A percentile compares a stretch with the other conserved stretches of the same genome.
Evolutionary conservation across 2,888 invertebrate species (phyloP).

Genomic region (Tanaodytes sp.): DNA sequence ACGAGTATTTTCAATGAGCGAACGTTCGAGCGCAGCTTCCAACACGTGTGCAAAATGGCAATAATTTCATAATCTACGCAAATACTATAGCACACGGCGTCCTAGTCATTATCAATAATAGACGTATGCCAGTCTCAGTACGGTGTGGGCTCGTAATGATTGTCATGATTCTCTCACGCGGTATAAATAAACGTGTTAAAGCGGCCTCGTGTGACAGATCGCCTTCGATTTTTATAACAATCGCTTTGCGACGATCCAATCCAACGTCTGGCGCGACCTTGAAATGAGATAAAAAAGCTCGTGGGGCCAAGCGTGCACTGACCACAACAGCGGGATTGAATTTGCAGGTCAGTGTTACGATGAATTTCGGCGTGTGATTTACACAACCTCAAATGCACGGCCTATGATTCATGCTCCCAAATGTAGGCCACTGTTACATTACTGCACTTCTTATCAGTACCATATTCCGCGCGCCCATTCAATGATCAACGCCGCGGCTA

Average conservation of each 20-base stretch:
- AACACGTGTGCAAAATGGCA: slow-evolving; percentile 39
- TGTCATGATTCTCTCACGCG: slow-evolving; percentile 39
- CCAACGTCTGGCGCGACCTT: no score
- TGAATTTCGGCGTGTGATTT: slow-evolving; percentile 27
- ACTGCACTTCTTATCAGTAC: no score
- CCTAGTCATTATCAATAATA: slow-evolving; percentile 53
- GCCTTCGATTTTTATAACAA: slow-evolving; percentile 36
- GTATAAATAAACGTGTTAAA: slow-evolving; percentile 51
- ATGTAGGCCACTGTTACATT: slow-evolving; percentile 36
- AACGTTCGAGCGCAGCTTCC: no score
- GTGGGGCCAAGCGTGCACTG: no score
- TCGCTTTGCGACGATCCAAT: no score
- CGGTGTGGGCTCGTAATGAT: slow-evolving; percentile 33
- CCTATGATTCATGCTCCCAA: slow-evolving; percentile 23
- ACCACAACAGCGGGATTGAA: no score
- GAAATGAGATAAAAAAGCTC: no score
- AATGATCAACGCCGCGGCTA: no score
- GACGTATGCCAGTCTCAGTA: slow-evolving; percentile 40
- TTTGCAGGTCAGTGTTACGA: slow-evolving; percentile 37
- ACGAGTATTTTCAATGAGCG: no score
- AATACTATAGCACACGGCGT: slow-evolving; percentile 35
- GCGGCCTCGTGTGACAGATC: slow-evolving; percentile 32
- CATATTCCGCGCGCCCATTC: no score
- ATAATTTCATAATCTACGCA: slow-evolving; percentile 38
- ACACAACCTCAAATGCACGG: no score